Base-by-base conservation (phyloP, 2,797 vertebrate species). In the Arrhamphus sclerolepis region DNA sequence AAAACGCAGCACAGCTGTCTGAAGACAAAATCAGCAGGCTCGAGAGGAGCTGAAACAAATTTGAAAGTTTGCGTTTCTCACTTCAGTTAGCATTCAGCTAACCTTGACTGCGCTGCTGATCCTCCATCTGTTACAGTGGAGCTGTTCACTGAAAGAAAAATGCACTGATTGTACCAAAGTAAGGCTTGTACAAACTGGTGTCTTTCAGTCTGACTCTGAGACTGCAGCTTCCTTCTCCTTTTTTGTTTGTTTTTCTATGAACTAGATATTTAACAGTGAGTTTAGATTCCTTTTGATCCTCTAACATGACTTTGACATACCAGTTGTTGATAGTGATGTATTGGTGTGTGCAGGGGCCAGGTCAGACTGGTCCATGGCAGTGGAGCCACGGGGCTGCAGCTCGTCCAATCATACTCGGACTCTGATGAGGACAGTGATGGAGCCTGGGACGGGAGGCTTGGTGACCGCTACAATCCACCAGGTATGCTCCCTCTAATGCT, bases 351-450 rank as follows among this genome's bases (percentile, higher is more conserved):
- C 71, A 97, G 96, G 93, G 95, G 95, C 90, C 95, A 96, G 91
- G 95, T 97, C 60, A 90, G 95, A 64, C 92, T 97, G 93, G 94
- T 96, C 89, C 95, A 96, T 80, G 95, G 94, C 77, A 94, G 94
- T 17, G 94, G 94, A 62, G 92, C 94, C 16, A 95, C 94, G 1
- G 95, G 94, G 31, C 89, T 96, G 62, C 95, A 96, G 85, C 90
- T 97, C 65, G 94, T 96, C 86, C 95, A 96, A 87, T 93, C 95
- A 0, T 93, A 95, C 80, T 96, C 96, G 0, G 95, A 98, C 85
- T 97, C 95, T 0, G 95, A 97, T 17, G 95, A 97, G 73, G 96
- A 97, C 81, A 95, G 95, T 20, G 96, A 97, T 68, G 94, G 92
- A 47, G 95, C 94, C 46, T 97, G 95, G 96, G 95, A 97, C 39